phyloP scores from a whole-genome alignment of 35 echinoderm and acorn worm genomes.

The Acanthaster planci region DNA sequence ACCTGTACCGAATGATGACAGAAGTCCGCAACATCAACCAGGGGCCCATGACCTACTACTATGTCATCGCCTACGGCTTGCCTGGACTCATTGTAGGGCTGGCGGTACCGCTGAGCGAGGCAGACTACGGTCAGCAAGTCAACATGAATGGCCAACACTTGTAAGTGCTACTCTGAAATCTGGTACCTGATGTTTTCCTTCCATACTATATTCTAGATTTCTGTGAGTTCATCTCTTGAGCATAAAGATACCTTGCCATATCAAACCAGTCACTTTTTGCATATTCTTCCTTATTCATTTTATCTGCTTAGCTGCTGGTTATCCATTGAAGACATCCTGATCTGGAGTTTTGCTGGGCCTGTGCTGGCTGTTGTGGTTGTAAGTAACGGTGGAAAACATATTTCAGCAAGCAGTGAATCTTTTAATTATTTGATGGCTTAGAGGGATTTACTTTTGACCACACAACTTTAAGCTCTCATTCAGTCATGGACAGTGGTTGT shows the following conservation, averaged over 20 bases:
- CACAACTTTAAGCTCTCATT: no score
- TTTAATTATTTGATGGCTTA: no score
- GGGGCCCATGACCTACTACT: conserved; percentile 93
- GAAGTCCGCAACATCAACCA: conserved; percentile 96
- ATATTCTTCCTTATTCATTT: no score
- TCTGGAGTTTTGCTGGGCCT: conserved; percentile 98
- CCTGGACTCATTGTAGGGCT: conserved; percentile 86
- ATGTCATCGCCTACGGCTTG: conserved; percentile 79
- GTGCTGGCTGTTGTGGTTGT: conserved; percentile 90
- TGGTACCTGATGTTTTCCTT: no score
- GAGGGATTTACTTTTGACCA: no score
- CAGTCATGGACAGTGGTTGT: no score
- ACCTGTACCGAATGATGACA: conserved; percentile 99
- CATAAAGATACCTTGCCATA: no score
- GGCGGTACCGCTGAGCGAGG: conserved; percentile 86
- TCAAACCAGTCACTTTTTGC: no score
- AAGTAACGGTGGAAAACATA: no score
- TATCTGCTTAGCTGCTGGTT: conserved; percentile 82
- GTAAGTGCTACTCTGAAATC: conserved; percentile 50
- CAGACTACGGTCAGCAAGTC: conserved; percentile 70
- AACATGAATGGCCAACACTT: conserved; percentile 81
- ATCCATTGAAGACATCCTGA: conserved; percentile 77
- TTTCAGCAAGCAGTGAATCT: no score
- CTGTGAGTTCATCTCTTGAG: no score
- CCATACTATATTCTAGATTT: no score